Conservation (phyloP, 2,888 invertebrate genomes). For the Horisme vitalbata region DNA sequence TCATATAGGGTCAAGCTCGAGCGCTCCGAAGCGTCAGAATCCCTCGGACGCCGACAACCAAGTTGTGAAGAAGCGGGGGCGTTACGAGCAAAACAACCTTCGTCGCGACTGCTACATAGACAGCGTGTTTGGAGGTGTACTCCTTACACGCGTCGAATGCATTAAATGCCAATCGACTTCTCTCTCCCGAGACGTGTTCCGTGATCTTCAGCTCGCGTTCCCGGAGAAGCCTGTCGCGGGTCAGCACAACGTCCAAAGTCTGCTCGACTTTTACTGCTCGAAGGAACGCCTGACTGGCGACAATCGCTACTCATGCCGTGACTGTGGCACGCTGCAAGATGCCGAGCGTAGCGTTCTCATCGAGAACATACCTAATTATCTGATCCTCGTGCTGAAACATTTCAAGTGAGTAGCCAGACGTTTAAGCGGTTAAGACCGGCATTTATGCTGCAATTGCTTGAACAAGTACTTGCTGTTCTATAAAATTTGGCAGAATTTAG, state of each 20-base stretch:
- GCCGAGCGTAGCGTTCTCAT: conserved; percentile 85
- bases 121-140: conserved; percentile 89
- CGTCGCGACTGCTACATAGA: conserved; percentile 79
- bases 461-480: too few species aligned
- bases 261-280: conserved; percentile 90
- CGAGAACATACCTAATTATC: conserved; percentile 88
- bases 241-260: conserved; percentile 87
- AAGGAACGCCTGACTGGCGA: conserved; percentile 91
- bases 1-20: conserved; percentile 49
- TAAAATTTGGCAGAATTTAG: too few species aligned
- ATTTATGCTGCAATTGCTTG: too few species aligned
- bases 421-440: too few species aligned
- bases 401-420: conserved; percentile 83
- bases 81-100: conserved; percentile 43
- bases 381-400: conserved; percentile 91
- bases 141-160: conserved; percentile 89
- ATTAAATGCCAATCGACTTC: conserved; percentile 88
- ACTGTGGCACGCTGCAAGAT: conserved; percentile 88
- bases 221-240: conserved; percentile 79
- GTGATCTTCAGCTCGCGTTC: conserved; percentile 90
- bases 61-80: conserved; percentile 54
- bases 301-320: conserved; percentile 91
- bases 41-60: conserved; percentile 28
- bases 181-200: conserved; percentile 89
- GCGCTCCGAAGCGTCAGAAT: conserved; percentile 42